Evolutionary conservation across 2,888 invertebrate species (phyloP), one percentile per base, ranked within the genome.

Genomic region (Aporophyla nigra): DNA sequence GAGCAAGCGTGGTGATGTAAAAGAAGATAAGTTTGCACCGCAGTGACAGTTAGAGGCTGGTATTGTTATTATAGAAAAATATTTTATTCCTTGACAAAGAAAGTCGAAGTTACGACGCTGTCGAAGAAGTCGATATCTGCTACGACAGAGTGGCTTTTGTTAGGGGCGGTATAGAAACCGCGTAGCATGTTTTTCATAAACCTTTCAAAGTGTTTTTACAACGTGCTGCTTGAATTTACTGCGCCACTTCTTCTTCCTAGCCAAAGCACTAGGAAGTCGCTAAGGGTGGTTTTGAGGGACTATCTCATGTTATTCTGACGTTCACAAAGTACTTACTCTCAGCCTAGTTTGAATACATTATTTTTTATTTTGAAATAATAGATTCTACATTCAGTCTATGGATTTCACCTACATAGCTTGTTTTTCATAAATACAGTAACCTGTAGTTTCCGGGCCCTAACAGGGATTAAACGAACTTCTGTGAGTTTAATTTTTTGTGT

Each of bases 161-260:
- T 76, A 76, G 46, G 43, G 10, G 12, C 12, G 67, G 43, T 59
- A 33, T 66, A 66, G 76, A 5, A 65, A 19, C 66, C 21, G 33
- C 33, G 76, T 76, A 76, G 75, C 16, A 40, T 43, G 16, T 54
- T 54, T 19, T 14, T 14, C 9, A 51, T 21, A 21, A 40, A 5
- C 27, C 5, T 51, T 27, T 21, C 5, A 49, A 49, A 14, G 27
- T 10, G 33, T 53, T 53, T 66, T 5, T 27, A 33, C 14, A 66
- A n/a, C 16, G 5, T n/a, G 16, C n/a, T 53, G 16, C 10, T 51
- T 7, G 5, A 51, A 1, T 27, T 49, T 51, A 2, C 33, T 33
- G 33, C 21, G 9, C 21, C 9, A 66, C 21, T 51, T 51, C 5
- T 24, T 49, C 7, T 66, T 66, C 14, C 0, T 5, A 65, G 14